Percentiles rank a stretch among this genome's conserved stretches.
phyloP scores from a whole-genome alignment of 2,113 vertebrate species.

The Arvicanthis niloticus region DNA sequence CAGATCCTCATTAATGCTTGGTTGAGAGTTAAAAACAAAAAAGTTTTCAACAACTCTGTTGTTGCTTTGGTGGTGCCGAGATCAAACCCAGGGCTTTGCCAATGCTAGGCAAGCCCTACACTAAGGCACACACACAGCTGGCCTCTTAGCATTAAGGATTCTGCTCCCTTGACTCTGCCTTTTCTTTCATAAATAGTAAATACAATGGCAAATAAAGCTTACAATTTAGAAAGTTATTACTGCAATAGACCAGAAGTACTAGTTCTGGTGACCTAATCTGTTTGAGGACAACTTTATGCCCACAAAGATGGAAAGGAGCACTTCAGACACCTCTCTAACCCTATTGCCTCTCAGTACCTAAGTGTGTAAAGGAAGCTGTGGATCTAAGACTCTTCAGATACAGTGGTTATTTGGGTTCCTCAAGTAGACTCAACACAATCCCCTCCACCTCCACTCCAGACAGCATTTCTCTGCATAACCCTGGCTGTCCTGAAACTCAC shows the following conservation, averaged over 20 bases:
- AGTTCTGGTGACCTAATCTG: not conserved
- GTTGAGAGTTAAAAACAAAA: not conserved
- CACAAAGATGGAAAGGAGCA: not conserved
- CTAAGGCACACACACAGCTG: not conserved
- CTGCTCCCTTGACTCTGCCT: not conserved
- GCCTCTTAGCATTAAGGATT: not conserved
- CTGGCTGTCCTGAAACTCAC: not conserved
- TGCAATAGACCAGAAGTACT: not conserved
- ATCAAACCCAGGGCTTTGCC: not conserved
- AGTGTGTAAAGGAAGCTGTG: not conserved
- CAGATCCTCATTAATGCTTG: not conserved
- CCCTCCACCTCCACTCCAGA: not conserved
- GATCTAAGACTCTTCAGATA: not conserved
- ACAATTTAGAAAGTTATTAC: not conserved
- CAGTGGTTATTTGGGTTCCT: not conserved
- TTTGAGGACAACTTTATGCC: not conserved
- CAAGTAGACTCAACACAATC: not conserved
- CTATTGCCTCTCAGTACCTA: not conserved
- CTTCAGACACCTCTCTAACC: not conserved
- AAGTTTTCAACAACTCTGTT: not conserved
- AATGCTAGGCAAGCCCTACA: not conserved
- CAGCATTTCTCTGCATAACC: not conserved
- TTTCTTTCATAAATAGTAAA: conserved; percentile 45
- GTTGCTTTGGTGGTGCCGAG: not conserved
- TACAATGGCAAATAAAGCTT: conserved; percentile 51